Evolutionary conservation across 2,888 invertebrate species (phyloP), one percentile per base, ranked within the genome.

Genomic region (Zygaena filipendulae): DNA sequence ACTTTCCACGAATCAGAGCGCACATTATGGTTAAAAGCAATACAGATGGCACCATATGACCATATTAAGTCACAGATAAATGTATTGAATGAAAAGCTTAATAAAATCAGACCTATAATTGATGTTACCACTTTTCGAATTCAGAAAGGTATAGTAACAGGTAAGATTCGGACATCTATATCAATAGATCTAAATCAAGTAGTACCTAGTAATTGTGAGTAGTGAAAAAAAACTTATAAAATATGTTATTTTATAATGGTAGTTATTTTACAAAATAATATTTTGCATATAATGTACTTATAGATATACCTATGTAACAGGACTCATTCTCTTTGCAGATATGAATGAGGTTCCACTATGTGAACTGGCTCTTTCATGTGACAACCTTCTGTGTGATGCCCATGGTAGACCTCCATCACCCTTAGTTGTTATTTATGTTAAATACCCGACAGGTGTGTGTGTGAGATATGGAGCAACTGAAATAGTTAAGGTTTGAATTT

Each of bases 391-490:
- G 12, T 91, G 92, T 69, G 94, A 95, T 69, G 87, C 88, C 3
- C 87, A 91, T 56, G 95, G 95, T 1, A 82, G 88, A 27, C 85
- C 92, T 1, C 96, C 96, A 1, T 94, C 92, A 57, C 89, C 95
- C 0, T 84, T 88, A 27, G 81, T 92, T 30, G 85, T 91, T n/a
- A 81, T 94, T 11, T 88, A 90, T 57, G 83, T 90, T 32, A 75
- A 82, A 25, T 81, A 74, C 35, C 82, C 83, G 27, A 80, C 83
- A 32, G 80, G 81, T 23, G 71, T 86, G 1, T 95, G 94, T 90
- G 84, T 91, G 13, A 88, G 88, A 49, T 94, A 93, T 59, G 91
- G 91, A 3, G 84, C 89, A 38, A 96, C 96, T 2, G 97, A 97
- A 75, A 86, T 93, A 24, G 84, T 94, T 19, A 92, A 95, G 81